Evolutionary conservation across 35 echinoderm and acorn worm species (phyloP).

Genomic region (Eucidaris tribuloides): DNA sequence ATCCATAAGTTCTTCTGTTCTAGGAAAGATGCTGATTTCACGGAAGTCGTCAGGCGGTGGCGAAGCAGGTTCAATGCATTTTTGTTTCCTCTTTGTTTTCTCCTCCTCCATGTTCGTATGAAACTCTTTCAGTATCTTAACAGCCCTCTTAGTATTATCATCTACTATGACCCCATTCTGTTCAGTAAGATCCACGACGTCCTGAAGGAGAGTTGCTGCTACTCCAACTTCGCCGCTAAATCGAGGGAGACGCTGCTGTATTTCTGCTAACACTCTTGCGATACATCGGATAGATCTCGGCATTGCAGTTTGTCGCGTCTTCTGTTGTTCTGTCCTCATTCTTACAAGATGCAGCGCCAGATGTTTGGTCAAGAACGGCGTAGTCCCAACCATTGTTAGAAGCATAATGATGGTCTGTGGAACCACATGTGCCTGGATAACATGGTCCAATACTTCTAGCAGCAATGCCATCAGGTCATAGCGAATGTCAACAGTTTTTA

Average conservation of each 20-base stretch:
- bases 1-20: constrained; percentile 5
- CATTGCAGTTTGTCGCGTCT: not conserved
- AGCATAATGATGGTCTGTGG: constrained; percentile 37
- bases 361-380: constrained; percentile 41
- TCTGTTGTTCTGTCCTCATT: not conserved
- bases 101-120: constrained; percentile 6
- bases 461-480: constrained; percentile 50
- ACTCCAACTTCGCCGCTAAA: constrained; percentile 42
- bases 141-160: not conserved
- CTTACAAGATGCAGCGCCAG: constrained; percentile 18
- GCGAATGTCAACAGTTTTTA: constrained; percentile 53
- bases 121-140: constrained; percentile 24
- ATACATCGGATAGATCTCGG: constrained; percentile 8
- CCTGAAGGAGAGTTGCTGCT: constrained; percentile 33
- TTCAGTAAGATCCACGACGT: constrained; percentile 12
- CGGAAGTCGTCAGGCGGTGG: constrained; percentile 60
- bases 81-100: not conserved
- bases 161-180: constrained; percentile 24
- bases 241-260: constrained; percentile 37
- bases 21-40: constrained; percentile 31
- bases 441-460: constrained; percentile 29
- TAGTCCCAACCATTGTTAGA: constrained; percentile 39
- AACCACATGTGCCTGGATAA: constrained; percentile 41
- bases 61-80: not conserved
- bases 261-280: not conserved